A percentile compares a stretch with the other conserved stretches of the same genome.
Evolutionary conservation across 1,140 invertebrate species (phyloP).

Genomic region (Ceratina japonica): DNA sequence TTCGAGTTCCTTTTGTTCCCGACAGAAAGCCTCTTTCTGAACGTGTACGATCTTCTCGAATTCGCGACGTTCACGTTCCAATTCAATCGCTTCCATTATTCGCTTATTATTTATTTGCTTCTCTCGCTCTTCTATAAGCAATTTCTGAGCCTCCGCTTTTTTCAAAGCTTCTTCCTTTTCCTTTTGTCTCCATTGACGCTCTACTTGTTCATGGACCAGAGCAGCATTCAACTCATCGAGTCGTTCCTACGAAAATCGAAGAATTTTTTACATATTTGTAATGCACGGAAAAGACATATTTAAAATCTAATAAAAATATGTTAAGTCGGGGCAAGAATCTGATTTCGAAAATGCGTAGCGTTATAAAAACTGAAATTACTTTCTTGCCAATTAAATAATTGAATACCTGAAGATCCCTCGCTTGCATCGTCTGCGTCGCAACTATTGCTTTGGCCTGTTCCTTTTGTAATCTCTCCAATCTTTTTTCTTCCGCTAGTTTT

Average conservation of each 20-base stretch:
- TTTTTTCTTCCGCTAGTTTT: conserved; percentile 74
- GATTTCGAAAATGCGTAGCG: no score
- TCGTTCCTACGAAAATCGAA: conserved; percentile 63
- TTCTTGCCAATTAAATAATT: no score
- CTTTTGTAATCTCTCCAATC: conserved; percentile 72
- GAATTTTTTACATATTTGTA: conserved; percentile 20
- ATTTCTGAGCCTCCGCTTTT: conserved; percentile 78
- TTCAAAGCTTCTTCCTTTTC: conserved; percentile 80
- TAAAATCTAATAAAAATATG: background rate
- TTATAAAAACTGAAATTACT: no score
- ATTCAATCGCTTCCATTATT: conserved; percentile 81
- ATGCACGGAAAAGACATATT: background rate
- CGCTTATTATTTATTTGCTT: conserved; percentile 79
- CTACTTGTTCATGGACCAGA: conserved; percentile 81
- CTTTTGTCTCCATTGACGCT: conserved; percentile 79
- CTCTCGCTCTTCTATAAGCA: conserved; percentile 73
- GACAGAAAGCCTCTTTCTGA: conserved; percentile 73
- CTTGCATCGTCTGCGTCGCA: conserved; percentile 74
- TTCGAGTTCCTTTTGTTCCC: conserved; percentile 75
- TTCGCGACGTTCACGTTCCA: conserved; percentile 82
- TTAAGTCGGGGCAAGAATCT: no score
- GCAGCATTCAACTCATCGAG: conserved; percentile 80
- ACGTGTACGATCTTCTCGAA: conserved; percentile 79
- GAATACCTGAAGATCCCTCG: conserved; percentile 72
- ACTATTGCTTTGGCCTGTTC: conserved; percentile 78